Conservation (phyloP, 2,888 invertebrate species). For the Salpingus planirostris region DNA sequence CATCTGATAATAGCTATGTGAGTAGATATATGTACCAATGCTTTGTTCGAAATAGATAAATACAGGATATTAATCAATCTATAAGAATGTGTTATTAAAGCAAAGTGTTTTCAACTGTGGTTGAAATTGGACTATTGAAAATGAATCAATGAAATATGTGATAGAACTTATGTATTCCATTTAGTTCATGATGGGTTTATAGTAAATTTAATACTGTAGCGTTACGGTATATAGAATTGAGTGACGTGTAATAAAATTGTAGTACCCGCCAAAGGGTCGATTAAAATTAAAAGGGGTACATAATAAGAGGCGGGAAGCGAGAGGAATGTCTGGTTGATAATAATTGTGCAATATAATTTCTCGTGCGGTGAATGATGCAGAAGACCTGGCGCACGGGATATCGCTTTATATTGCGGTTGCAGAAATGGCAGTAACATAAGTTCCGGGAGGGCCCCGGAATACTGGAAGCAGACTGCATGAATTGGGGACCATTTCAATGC, state of each 20-base stretch:
- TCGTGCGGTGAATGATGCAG: constrained; percentile 4
- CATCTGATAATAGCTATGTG: too few relatives aligned
- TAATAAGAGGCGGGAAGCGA: constrained; percentile 1
- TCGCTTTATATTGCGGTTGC: constrained; percentile 18
- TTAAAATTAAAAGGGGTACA: constrained; percentile 5
- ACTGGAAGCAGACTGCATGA: constrained; percentile 25
- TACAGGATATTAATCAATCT: too few relatives aligned
- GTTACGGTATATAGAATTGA: not conserved
- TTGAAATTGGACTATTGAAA: too few relatives aligned
- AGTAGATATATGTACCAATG: too few relatives aligned
- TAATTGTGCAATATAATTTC: constrained; percentile 8
- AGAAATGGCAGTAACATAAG: constrained; percentile 26
- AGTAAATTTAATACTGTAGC: not conserved
- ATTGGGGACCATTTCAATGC: constrained; percentile 30
- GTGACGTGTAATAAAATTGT: constrained; percentile 3
- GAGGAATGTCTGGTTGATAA: constrained; percentile 6
- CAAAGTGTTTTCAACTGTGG: too few relatives aligned
- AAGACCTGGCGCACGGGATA: constrained; percentile 2
- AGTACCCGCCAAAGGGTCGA: constrained; percentile 5
- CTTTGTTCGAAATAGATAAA: too few relatives aligned
- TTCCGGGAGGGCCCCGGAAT: constrained; percentile 22
- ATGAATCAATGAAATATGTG: too few relatives aligned
- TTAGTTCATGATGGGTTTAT: too few relatives aligned
- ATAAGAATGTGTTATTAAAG: too few relatives aligned
- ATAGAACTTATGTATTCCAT: too few relatives aligned